Evolutionary conservation across 2,888 invertebrate genomes (phyloP).

Genomic region (Serripes groenlandicus): DNA sequence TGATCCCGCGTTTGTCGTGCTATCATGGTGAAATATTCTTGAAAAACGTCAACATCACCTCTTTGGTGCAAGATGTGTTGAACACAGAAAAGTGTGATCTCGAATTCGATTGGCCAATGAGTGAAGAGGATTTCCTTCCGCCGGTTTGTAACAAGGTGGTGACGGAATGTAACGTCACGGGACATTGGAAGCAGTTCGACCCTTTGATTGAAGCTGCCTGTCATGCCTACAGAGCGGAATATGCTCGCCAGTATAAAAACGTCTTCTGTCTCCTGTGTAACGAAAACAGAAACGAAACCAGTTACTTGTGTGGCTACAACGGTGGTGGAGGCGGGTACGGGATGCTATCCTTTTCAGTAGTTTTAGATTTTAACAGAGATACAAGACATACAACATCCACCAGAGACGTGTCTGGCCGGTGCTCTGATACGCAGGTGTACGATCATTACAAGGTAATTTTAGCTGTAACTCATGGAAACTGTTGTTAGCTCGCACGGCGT

Average conservation of each 20-base stretch:
- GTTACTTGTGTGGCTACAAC: too few relatives aligned
- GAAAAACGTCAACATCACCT: background rate
- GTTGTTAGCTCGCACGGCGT: too few relatives aligned
- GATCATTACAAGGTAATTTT: conserved; percentile 1
- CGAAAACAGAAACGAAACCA: background rate
- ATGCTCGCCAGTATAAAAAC: conserved; percentile 26
- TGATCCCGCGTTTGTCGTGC: background rate
- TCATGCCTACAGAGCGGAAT: conserved; percentile 12
- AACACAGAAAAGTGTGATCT: background rate
- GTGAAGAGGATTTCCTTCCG: background rate
- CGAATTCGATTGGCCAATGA: background rate
- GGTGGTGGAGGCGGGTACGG: background rate
- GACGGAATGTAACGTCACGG: conserved; percentile 32
- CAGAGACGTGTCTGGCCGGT: background rate
- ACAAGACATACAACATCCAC: too few relatives aligned
- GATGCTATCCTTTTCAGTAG: conserved; percentile 18
- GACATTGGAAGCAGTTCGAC: conserved; percentile 30
- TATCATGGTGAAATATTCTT: background rate
- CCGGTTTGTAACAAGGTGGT: background rate
- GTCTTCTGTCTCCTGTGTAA: conserved; percentile 45
- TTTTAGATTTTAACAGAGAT: conserved; percentile 20
- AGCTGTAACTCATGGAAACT: background rate
- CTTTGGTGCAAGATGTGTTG: conserved; percentile 1
- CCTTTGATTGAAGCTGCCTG: conserved; percentile 35
- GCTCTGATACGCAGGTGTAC: background rate